Conservation (phyloP, 2,797 vertebrate genomes). For the Paedocypris micromegethes region DNA sequence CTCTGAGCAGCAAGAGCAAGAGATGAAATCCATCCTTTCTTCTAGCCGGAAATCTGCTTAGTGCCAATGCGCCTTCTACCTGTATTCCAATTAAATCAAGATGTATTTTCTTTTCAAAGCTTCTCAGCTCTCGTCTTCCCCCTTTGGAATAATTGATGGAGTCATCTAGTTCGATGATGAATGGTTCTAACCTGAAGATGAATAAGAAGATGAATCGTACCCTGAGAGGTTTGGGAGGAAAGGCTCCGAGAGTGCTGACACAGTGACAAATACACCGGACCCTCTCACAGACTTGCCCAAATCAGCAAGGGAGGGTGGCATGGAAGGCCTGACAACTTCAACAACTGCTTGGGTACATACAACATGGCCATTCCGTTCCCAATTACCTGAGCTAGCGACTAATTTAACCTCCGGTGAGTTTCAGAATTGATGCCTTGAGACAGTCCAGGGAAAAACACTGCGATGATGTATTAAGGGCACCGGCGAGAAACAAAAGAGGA, state of each 20-base stretch:
- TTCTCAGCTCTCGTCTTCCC: constrained; percentile 59
- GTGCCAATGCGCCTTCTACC: constrained; percentile 59
- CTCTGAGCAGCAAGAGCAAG: constrained; percentile 18
- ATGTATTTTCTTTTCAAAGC: constrained; percentile 77
- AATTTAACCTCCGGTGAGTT: constrained; percentile 57
- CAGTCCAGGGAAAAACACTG: constrained; percentile 13
- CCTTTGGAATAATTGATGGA: constrained; percentile 75
- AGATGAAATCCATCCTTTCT: constrained; percentile 45
- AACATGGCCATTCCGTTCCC: constrained; percentile 49
- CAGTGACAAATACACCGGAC: constrained; percentile 75
- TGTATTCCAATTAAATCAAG: constrained; percentile 78
- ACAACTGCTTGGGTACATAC: constrained; percentile 23
- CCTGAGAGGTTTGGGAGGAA: constrained; percentile 53
- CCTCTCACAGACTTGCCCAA: constrained; percentile 56
- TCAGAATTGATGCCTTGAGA: constrained; percentile 50
- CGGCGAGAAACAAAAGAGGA: constrained; percentile 22
- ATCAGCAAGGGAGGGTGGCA: constrained; percentile 58
- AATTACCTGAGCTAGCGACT: constrained; percentile 61
- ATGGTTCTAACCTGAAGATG: constrained; percentile 69
- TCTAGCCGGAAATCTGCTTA: constrained; percentile 63
- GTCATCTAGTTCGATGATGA: constrained; percentile 70
- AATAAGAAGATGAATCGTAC: constrained; percentile 76
- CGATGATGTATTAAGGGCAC: constrained; percentile 39
- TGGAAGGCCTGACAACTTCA: constrained; percentile 30
- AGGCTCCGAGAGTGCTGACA: constrained; percentile 70